Evolutionary conservation across 2,888 invertebrate genomes (phyloP), one percentile per base, ranked within the genome.

Genomic region (Lithosia quadra): DNA sequence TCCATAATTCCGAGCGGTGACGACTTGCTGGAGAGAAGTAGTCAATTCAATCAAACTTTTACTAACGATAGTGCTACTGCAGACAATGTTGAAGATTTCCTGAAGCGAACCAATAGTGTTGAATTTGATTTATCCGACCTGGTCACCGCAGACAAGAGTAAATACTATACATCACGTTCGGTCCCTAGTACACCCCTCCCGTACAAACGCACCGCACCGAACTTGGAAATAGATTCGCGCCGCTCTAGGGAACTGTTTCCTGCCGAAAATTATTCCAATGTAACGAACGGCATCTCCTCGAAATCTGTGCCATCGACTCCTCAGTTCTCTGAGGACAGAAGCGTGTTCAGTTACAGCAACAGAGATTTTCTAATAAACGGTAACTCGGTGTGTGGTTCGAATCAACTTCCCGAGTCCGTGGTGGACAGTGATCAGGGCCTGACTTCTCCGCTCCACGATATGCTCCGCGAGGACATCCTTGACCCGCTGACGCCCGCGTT

Each of bases 221-320:
- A 88, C 76, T 81, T 92, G 76, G 92, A 92, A 75, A 91, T 92
- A 69, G 93, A 92, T 78, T 90, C 90, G 64, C 91, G 92, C 58
- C 91, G 91, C 49, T 88, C 91, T n/a, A 83, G 92, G 56, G 91
- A 92, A 70, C 73, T 91, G 56, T 93, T 93, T 76, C 77, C 91
- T 1, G 78, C 91, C 1, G 90, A 91, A 10, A 88, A 84, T 66
- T 91, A 89, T 75, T 77, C 88, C 4, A 86, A 78, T 72, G 79
- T 84, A 63, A 82, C 92, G n/a, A 95, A 95, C 78, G 96, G 96
- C 56, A 95, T 96, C 79, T 93, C 92, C 57, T 97, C 97, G 18
- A 96, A 97, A 85, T 98, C 98, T 0, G 97, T 97, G 90, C 97
- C 98, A 33, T 97, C 97, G 13, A 90, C 90, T 61, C 98, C 98